phyloP scores from a whole-genome alignment of 1,140 invertebrate species.

The Apis mellifera region Amel_HAv3.1 CM009931.2:127501-128000 shows the following conservation, averaged over 20 bases:
- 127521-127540: neutral
- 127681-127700: neutral
- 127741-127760: neutral
- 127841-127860: neutral
- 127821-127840: neutral
- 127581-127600: neutral
- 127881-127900: no score
- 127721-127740: neutral
- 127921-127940: neutral
- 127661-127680: neutral
- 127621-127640: neutral
- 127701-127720: neutral
- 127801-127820: conserved; percentile 32
- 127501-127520: neutral
- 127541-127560: neutral
- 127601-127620: no score
- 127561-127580: no score
- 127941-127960: neutral
- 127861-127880: neutral
- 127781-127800: conserved; percentile 9
- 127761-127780: neutral
- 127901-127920: neutral
- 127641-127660: neutral
- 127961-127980: neutral
- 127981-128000: neutral